Evolutionary conservation across 2,113 vertebrate genomes (phyloP).

Genomic region (Lanius ludovicianus): DNA sequence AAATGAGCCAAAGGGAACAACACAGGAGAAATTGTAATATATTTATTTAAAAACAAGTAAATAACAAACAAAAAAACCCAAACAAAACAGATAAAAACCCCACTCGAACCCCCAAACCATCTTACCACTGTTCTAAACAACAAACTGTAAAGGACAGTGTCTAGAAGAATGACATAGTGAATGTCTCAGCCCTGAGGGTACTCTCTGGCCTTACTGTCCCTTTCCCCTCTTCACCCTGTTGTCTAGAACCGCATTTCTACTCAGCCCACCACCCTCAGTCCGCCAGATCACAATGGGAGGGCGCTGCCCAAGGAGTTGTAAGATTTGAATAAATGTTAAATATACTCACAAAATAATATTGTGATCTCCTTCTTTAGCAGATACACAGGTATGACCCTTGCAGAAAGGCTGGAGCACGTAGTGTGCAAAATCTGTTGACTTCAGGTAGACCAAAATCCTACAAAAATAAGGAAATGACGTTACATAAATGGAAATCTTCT

Average conservation of each 20-base stretch:
- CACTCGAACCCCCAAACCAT: background rate
- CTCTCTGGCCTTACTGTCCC: background rate
- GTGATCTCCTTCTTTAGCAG: background rate
- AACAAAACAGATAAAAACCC: background rate
- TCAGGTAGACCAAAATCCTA: background rate
- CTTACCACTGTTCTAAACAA: background rate
- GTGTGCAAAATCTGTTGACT: background rate
- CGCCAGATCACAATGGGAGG: accelerated
- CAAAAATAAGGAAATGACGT: background rate
- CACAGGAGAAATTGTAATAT: background rate
- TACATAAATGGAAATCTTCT: background rate
- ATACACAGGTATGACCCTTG: accelerated
- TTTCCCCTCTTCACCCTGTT: background rate
- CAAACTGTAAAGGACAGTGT: background rate
- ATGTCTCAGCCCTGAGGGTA: accelerated
- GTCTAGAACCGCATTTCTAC: background rate
- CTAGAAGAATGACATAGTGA: background rate
- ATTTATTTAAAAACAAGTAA: background rate
- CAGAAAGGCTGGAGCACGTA: background rate
- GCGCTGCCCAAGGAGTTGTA: accelerated
- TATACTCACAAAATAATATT: background rate
- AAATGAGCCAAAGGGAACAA: background rate
- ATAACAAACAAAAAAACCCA: background rate
- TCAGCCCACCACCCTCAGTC: background rate
- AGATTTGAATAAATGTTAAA: background rate